phyloP scores from a whole-genome alignment of 2,888 invertebrate genomes.

The Ophonus ardosiacus region DNA sequence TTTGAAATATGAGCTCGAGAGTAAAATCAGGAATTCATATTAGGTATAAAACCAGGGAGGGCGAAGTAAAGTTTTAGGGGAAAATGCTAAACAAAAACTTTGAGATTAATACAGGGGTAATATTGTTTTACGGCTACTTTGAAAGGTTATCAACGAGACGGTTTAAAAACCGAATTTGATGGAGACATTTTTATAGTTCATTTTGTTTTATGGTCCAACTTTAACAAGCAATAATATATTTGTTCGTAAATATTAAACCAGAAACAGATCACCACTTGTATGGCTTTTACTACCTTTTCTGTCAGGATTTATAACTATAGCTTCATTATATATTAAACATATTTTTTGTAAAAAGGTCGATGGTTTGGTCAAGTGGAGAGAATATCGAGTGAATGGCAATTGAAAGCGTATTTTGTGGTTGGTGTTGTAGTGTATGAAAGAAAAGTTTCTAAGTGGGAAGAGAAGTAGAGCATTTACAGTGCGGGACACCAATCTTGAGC shows the following conservation, averaged over 20 bases:
- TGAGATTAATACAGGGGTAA: conserved; percentile 32
- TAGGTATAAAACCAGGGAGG: neutral
- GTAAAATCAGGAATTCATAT: conserved; percentile 18
- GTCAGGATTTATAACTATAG: neutral
- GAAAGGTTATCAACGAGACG: conserved; percentile 12
- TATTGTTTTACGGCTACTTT: conserved; percentile 23
- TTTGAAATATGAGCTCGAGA: neutral
- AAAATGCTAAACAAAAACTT: conserved; percentile 34
- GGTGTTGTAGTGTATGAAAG: no score
- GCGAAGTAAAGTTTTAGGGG: neutral
- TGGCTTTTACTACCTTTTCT: neutral
- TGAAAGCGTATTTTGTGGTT: no score
- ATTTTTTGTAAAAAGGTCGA: no score
- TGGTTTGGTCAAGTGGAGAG: no score
- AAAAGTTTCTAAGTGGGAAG: no score
- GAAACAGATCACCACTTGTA: neutral
- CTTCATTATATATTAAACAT: no score
- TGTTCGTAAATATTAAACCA: conserved; percentile 1
- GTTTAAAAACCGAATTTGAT: conserved; percentile 29
- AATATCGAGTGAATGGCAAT: no score
- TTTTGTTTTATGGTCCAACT: conserved; percentile 39
- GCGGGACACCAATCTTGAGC: no score
- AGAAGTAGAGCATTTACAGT: no score
- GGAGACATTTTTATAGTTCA: conserved; percentile 18
- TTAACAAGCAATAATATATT: neutral